Conservation (phyloP, 2,797 vertebrate species). For the Enteromius argenteus region DNA sequence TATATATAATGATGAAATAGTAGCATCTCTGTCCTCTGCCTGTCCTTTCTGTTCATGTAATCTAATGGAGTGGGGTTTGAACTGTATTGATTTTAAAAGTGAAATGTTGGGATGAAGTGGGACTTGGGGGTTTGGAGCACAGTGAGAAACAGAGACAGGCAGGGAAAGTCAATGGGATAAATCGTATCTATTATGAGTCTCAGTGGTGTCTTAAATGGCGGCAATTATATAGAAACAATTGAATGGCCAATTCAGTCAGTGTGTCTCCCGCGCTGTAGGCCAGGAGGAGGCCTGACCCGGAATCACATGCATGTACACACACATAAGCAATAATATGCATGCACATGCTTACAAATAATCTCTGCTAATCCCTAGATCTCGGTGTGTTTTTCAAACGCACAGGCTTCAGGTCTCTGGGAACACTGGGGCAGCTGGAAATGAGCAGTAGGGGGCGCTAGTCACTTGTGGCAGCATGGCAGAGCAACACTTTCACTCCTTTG, state of each 20-base stretch:
- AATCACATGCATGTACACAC: slow-evolving; percentile 37
- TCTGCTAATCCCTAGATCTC: background rate
- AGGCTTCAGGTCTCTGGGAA: background rate
- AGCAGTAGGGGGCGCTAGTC: slow-evolving; percentile 46
- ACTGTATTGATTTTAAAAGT: slow-evolving; percentile 53
- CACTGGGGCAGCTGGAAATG: slow-evolving; percentile 28
- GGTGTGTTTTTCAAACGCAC: background rate
- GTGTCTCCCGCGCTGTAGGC: slow-evolving; percentile 56
- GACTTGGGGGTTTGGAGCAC: slow-evolving; percentile 33
- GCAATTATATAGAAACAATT: slow-evolving; percentile 64
- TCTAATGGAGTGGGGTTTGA: slow-evolving; percentile 48
- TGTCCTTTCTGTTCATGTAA: slow-evolving; percentile 46
- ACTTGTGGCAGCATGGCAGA: slow-evolving; percentile 11
- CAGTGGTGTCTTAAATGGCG: slow-evolving; percentile 65
- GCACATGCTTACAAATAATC: slow-evolving; percentile 7
- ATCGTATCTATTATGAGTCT: slow-evolving; percentile 63
- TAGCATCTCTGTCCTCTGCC: slow-evolving; percentile 1
- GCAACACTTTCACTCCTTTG: background rate
- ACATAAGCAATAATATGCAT: slow-evolving; percentile 10
- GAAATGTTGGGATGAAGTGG: slow-evolving; percentile 36
- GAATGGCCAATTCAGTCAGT: slow-evolving; percentile 57
- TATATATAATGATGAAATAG: slow-evolving; percentile 44
- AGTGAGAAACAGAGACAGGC: slow-evolving; percentile 37
- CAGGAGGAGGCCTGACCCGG: slow-evolving; percentile 48
- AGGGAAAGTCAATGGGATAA: slow-evolving; percentile 55